phyloP scores from a whole-genome alignment of 2,113 vertebrate species.

The Dunckerocampus dactyliophorus region DNA sequence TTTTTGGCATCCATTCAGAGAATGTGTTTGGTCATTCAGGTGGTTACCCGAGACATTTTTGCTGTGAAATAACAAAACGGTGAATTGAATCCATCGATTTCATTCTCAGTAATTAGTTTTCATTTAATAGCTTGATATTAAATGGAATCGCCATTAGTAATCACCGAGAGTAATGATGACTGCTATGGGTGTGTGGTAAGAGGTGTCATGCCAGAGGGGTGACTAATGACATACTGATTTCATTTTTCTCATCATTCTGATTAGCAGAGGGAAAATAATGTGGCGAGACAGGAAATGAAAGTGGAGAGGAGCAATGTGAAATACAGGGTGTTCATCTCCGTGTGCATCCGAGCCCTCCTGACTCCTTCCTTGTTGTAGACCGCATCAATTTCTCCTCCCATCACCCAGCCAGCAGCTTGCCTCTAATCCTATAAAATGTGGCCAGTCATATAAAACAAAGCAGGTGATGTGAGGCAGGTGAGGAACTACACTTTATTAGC shows the following conservation, averaged over 20 bases:
- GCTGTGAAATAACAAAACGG: constrained; percentile 48
- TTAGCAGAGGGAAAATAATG: constrained; percentile 58
- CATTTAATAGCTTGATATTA: constrained; percentile 66
- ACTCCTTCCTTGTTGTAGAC: constrained; percentile 18
- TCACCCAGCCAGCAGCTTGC: constrained; percentile 16
- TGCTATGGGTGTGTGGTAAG: constrained; percentile 33
- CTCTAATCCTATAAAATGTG: constrained; percentile 54
- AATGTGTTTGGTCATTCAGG: constrained; percentile 23
- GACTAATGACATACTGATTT: constrained; percentile 73
- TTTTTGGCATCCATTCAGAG: constrained; percentile 17
- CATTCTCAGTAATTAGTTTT: constrained; percentile 63
- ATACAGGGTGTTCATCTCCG: background rate
- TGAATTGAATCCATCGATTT: constrained; percentile 64
- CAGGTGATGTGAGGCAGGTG: constrained; percentile 8
- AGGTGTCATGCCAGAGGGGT: constrained; percentile 55
- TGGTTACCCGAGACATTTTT: constrained; percentile 20
- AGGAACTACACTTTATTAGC: constrained; percentile 30
- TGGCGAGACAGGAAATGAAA: constrained; percentile 54
- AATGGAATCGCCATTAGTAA: constrained; percentile 57
- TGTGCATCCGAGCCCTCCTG: constrained; percentile 12
- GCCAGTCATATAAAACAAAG: constrained; percentile 44
- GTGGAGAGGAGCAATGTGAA: constrained; percentile 5
- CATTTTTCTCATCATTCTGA: constrained; percentile 60
- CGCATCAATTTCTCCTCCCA: constrained; percentile 41
- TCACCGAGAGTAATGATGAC: constrained; percentile 52